Conservation (phyloP, 2,888 invertebrate genomes). For the Meganola albula region DNA sequence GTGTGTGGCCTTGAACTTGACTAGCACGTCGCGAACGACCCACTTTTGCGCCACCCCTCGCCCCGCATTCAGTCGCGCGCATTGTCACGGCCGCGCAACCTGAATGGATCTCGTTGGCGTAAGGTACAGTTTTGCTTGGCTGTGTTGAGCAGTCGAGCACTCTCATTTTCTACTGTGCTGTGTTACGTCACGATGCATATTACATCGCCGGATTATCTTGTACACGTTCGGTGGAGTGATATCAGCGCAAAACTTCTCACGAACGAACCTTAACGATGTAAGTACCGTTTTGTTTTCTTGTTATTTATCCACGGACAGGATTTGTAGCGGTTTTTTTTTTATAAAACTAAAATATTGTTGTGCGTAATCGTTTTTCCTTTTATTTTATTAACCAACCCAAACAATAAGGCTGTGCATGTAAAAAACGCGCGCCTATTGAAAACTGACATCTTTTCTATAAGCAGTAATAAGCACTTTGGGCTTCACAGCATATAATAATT, state of each 20-base stretch:
- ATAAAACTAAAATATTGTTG: too few relatives aligned
- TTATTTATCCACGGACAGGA: constrained; percentile 6
- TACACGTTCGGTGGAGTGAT: constrained; percentile 28
- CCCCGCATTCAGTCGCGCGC: constrained; percentile 50
- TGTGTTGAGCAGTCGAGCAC: constrained; percentile 41
- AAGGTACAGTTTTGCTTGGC: constrained; percentile 55
- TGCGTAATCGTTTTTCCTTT: too few relatives aligned
- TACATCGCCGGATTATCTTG: constrained; percentile 48
- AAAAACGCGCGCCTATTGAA: too few relatives aligned
- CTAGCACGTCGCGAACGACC: constrained; percentile 66
- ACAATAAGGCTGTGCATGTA: too few relatives aligned
- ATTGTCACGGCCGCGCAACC: constrained; percentile 57
- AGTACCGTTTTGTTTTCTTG: constrained; percentile 16
- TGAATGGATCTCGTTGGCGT: constrained; percentile 57
- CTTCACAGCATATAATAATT: too few relatives aligned
- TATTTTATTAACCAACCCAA: too few relatives aligned
- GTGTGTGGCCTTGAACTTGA: constrained; percentile 75
- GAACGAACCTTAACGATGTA: constrained; percentile 19
- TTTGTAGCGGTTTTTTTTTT: not conserved
- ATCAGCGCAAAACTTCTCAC: constrained; percentile 25
- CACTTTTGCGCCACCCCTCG: constrained; percentile 55
- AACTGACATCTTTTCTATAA: too few relatives aligned
- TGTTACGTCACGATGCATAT: constrained; percentile 52
- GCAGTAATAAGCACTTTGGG: too few relatives aligned
- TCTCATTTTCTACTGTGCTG: constrained; percentile 62